phyloP scores from a whole-genome alignment of 2,888 invertebrate genomes.

The Saturnia japonica region DNA sequence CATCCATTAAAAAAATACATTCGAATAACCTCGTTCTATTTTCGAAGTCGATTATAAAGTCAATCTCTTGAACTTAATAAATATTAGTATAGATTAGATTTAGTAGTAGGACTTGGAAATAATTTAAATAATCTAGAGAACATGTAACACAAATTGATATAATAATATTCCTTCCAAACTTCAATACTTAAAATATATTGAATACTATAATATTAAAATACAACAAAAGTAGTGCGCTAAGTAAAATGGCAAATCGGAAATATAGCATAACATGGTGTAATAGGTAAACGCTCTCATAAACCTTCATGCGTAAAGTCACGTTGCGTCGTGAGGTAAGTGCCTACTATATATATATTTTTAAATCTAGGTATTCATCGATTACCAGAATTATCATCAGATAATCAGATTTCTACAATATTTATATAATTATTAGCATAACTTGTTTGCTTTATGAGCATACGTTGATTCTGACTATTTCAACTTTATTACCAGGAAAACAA shows the following conservation, averaged over 20 bases:
- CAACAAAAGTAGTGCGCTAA: background rate
- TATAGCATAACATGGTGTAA: constrained; percentile 15
- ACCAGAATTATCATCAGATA: constrained; percentile 3
- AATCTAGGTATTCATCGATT: constrained; percentile 7
- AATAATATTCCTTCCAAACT: background rate
- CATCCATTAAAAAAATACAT: too few species aligned
- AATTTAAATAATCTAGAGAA: background rate
- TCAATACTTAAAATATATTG: too few species aligned
- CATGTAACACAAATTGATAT: background rate
- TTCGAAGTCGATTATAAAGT: too few species aligned
- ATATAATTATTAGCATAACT: background rate
- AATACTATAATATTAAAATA: too few species aligned
- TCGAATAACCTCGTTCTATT: too few species aligned
- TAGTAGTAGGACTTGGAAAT: background rate
- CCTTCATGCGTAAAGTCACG: constrained; percentile 44
- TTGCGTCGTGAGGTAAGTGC: constrained; percentile 27
- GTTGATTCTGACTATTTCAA: background rate
- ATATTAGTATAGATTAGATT: too few species aligned
- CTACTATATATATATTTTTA: background rate
- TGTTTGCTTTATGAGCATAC: background rate
- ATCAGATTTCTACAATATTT: constrained; percentile 8
- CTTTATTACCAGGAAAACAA: background rate
- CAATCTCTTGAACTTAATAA: too few species aligned
- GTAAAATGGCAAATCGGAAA: background rate
- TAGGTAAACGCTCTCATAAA: constrained; percentile 14